A percentile compares a stretch with the other conserved stretches of the same genome.
Conservation (phyloP, 2,888 invertebrate genomes). For the Agrochola litura region DNA sequence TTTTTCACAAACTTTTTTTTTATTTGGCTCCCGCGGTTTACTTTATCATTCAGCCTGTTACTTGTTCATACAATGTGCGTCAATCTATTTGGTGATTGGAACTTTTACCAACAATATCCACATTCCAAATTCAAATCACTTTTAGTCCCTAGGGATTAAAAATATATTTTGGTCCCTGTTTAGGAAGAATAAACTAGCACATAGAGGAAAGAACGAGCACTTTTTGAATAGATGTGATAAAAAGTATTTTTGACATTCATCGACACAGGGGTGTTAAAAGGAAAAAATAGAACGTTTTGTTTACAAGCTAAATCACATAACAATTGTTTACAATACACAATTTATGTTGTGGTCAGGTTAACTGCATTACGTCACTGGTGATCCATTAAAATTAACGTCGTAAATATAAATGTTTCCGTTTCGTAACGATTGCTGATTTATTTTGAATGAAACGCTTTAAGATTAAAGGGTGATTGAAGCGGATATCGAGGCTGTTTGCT, state of each 20-base stretch:
- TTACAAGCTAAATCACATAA: conserved; percentile 19
- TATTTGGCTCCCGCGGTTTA: too few species aligned
- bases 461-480: not conserved
- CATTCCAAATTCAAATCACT: too few species aligned
- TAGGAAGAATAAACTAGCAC: too few species aligned
- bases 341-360: conserved; percentile 56
- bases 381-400: conserved; percentile 44
- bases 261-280: not conserved
- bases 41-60: too few species aligned
- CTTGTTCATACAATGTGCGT: too few species aligned
- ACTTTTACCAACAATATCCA: too few species aligned
- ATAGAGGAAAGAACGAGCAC: too few species aligned
- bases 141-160: too few species aligned
- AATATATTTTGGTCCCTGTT: too few species aligned
- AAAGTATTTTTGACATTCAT: not conserved
- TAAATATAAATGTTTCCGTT: conserved; percentile 39
- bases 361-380: conserved; percentile 45
- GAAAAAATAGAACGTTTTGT: conserved; percentile 7
- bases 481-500: not conserved
- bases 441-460: conserved; percentile 21
- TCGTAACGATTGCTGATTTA: conserved; percentile 18
- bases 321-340: conserved; percentile 41
- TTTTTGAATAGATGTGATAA: too few species aligned
- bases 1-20: too few species aligned
- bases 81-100: too few species aligned